Base-by-base conservation (phyloP, 2,888 invertebrate species). In the Ectemnius continuus region DNA sequence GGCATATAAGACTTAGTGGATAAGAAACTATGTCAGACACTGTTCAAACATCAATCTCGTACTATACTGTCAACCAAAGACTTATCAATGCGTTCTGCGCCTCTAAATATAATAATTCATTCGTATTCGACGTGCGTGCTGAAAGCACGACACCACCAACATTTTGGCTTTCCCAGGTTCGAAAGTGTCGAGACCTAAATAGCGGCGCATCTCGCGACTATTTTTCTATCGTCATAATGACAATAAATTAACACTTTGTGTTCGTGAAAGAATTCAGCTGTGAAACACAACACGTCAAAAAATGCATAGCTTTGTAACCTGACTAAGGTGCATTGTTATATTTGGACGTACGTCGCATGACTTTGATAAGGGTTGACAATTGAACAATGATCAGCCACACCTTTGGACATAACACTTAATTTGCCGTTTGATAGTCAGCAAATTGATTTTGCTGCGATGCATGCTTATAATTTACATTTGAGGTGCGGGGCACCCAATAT, bases 371-470 rank as follows among this genome's bases (percentile, higher is more conserved):
- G 28, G 4, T 46, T 61, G 52, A 58, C 63, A 58, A n/a, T 56
- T 48, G 26, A 23, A 56, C 47, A 62, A 48, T 11, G 61, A 47
- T 11, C 8, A 69, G 56, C 26, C 5, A 67, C 28, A 59, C 47
- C 58, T 62, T 75, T 67, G 61, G 23, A 59, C 16, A 14, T 62
- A 66, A 16, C 69, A 73, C 26, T 81, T 69, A 73, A 73, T 76
- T 75, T 71, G 20, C 61, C 64, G 58, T 70, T 70, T 52, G 52
- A 16, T 16, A 16, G 14, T 4, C 67, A 65, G 75, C 70, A 67
- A 81, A 78, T 81, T 79, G 79, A 82, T 65, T 81, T 82, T 82
- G 82, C 78, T 78, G 61, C 14, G 23, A 46, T 70, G 23, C 23
- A 52, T 62, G 62, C 52, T 56, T 59, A 67, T 57, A 62, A 14